Evolutionary conservation across 2,888 invertebrate species (phyloP), one percentile per base, ranked within the genome.

Genomic region (Chromoteleia sp.): DNA sequence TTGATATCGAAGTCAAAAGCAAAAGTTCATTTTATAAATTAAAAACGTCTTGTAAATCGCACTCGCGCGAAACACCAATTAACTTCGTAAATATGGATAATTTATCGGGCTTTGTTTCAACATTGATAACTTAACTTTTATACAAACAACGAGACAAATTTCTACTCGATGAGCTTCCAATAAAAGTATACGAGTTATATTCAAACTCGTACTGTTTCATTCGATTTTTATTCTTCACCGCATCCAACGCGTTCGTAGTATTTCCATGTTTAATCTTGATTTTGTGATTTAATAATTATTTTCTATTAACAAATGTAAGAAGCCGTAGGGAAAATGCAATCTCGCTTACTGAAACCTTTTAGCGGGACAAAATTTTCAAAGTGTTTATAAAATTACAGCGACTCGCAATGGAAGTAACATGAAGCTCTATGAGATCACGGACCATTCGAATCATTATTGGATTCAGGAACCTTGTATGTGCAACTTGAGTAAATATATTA

Each of bases 311-410:
- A 79, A 83, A 86, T 84, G 86, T 84, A 86, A 81, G 91, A 90
- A 91, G 86, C 90, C 91, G 36, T 87, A 88, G 63, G 86, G 78
- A 85, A 71, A 87, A 87, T 84, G 88, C 90, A 90, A 90, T 90
- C 88, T 89, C 87, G 86, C 33, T 85, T 82, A 63, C 75, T 81
- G 90, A 90, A 81, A 71, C 81, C 90, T 84, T 83, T 82, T 71
- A 82, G 74, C 82, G 85, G 85, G 88, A 89, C 88, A 88, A 91
- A 90, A 91, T 91, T 91, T 91, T 90, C 90, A 87, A 89, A 91
- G 91, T 91, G 89, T 91, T 92, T 92, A 92, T 91, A 91, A 91
- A 91, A 91, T 92, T 91, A 91, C 87, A 84, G 85, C 86, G 87
- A 87, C 88, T 87, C 85, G 84, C 80, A 83, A 83, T 86, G 82